Percentiles rank a stretch among this genome's conserved stretches.
These are phyloP conservation scores for Netelia inedita DNA, from an alignment of 2,888 invertebrate genomes.

Conservation along the genomic window DNA sequence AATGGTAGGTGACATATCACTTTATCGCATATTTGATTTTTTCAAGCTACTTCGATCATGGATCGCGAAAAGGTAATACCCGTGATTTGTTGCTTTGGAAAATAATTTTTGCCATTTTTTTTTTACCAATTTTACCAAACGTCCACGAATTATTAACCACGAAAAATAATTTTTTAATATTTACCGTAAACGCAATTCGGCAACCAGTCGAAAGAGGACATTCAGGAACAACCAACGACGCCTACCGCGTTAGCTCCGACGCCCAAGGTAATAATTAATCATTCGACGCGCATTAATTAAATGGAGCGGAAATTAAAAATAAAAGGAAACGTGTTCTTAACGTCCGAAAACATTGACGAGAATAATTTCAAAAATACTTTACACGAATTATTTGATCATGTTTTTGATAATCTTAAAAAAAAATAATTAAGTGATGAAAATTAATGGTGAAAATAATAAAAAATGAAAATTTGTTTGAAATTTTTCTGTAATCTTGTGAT, in stretches of 20 bases:
- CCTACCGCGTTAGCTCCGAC: conserved; percentile 80
- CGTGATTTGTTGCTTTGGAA: conserved; percentile 2
- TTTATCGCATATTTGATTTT: conserved; percentile 54
- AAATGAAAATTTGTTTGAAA: background rate
- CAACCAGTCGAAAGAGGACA: conserved; percentile 79
- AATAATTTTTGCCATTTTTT: background rate
- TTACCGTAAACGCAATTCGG: conserved; percentile 46
- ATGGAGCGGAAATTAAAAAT: background rate
- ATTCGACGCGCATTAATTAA: conserved; percentile 18
- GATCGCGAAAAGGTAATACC: conserved; percentile 77
- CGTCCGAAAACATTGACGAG: background rate
- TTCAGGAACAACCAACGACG: conserved; percentile 80
- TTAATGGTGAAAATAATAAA: background rate
- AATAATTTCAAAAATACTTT: background rate
- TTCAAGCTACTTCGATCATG: conserved; percentile 75
- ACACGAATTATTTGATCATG: no score
- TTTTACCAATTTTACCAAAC: background rate
- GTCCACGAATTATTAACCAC: background rate
- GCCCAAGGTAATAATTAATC: conserved; percentile 78
- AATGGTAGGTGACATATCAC: background rate
- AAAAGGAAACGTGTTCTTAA: conserved; percentile 1
- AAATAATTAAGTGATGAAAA: background rate
- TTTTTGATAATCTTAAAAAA: no score
- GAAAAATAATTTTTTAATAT: conserved; percentile 18
- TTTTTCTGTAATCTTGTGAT: background rate